Percentiles rank a stretch among this genome's conserved stretches.
These are phyloP conservation scores for Australoheros facetus DNA, from an alignment of 2,797 vertebrate genomes.

Conservation along the genomic window DNA sequence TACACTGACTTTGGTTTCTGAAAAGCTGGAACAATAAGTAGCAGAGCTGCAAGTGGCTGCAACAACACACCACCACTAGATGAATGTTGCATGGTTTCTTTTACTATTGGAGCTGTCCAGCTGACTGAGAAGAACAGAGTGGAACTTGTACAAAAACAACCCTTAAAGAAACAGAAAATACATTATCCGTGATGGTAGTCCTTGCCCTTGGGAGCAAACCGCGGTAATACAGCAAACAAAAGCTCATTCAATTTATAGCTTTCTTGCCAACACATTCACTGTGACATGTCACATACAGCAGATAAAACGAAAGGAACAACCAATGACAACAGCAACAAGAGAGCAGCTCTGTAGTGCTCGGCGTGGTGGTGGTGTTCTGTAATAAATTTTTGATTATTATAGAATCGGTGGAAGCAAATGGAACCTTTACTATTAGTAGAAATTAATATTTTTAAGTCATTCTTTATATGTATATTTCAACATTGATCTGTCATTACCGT, in stretches of 20 bases:
- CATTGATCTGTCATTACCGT: not conserved
- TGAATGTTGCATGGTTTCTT: slow-evolving; percentile 38
- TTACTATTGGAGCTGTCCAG: slow-evolving; percentile 42
- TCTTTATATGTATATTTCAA: slow-evolving; percentile 30
- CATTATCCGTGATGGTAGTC: not conserved
- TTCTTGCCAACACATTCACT: slow-evolving; percentile 7
- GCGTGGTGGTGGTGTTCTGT: slow-evolving; percentile 8
- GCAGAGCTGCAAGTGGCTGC: slow-evolving; percentile 10
- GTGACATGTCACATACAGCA: not conserved
- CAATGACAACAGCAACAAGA: slow-evolving; percentile 1
- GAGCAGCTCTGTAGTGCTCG: not conserved
- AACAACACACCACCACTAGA: slow-evolving; percentile 29
- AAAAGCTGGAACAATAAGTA: slow-evolving; percentile 28
- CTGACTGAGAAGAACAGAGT: slow-evolving; percentile 30
- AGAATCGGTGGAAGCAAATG: not conserved
- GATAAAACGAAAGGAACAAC: slow-evolving; percentile 5
- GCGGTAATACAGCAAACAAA: slow-evolving; percentile 32
- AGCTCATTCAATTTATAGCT: slow-evolving; percentile 31
- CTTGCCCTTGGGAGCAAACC: slow-evolving; percentile 8
- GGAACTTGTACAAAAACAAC: slow-evolving; percentile 8
- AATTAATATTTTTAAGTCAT: not conserved
- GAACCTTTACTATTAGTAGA: not conserved
- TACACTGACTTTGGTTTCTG: slow-evolving; percentile 10
- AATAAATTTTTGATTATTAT: not conserved
- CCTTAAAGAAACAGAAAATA: slow-evolving; percentile 31